These are phyloP conservation scores for Blastomussa wellsi DNA, from an alignment of 92 coral and sea anemone species.

Conservation along the genomic window DNA sequence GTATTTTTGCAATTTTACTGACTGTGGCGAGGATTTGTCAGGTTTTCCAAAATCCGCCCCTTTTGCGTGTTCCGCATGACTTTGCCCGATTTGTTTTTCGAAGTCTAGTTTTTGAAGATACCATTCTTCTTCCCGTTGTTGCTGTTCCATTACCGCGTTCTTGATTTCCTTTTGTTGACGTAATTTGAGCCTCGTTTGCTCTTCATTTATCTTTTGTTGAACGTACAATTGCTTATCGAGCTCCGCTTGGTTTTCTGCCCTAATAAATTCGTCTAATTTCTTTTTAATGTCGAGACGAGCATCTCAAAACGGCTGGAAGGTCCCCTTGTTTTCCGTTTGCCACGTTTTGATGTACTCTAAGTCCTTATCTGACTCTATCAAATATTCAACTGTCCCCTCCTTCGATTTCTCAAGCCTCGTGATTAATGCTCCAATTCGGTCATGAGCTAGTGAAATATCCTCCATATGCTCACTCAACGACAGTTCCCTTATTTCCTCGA, in stretches of 20 bases:
- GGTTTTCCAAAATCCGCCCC: conserved; percentile 1
- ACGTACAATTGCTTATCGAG: conserved; percentile 26
- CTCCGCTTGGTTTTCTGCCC: conserved; percentile 10
- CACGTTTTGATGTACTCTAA: conserved; percentile 21
- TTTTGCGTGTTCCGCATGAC: not conserved
- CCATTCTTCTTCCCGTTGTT: conserved; percentile 31
- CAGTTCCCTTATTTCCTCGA: no score
- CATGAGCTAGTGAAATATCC: not conserved
- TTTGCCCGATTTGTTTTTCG: conserved; percentile 25
- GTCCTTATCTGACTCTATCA: conserved; percentile 40
- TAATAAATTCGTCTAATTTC: not conserved
- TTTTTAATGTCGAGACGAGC: not conserved
- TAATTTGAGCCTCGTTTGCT: conserved; percentile 18
- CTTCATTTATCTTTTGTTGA: conserved; percentile 28
- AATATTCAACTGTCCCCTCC: conserved; percentile 31
- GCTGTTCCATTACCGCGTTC: conserved; percentile 13
- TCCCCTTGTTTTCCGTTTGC: conserved; percentile 14
- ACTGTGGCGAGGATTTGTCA: not conserved
- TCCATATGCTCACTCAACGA: no score
- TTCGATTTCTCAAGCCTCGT: conserved; percentile 33
- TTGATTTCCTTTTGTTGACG: conserved; percentile 40
- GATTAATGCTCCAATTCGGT: not conserved
- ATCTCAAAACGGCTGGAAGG: conserved; percentile 9
- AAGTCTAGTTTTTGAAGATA: conserved; percentile 21
- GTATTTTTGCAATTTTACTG: conserved; percentile 59